phyloP scores from a whole-genome alignment of 2,797 vertebrate genomes.

The Oreonectes daqikongensis region DNA sequence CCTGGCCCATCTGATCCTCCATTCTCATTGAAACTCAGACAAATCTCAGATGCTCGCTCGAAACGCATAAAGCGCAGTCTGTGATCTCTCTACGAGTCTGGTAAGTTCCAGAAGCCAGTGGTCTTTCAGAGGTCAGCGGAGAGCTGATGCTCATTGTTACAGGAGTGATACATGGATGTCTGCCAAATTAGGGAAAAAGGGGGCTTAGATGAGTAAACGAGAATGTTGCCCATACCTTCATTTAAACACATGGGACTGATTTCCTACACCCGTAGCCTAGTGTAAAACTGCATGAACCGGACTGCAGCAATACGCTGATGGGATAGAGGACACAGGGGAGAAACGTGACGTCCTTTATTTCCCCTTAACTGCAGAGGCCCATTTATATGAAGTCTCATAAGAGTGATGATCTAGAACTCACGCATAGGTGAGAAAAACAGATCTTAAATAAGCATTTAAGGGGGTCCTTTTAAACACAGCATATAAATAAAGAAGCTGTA shows the following conservation, averaged over 20 bases:
- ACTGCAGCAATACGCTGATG: constrained; percentile 40
- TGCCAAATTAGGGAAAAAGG: neutral
- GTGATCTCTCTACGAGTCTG: constrained; percentile 2
- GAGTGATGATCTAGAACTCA: neutral
- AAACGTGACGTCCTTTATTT: constrained; percentile 1
- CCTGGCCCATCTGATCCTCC: neutral
- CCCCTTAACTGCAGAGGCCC: neutral
- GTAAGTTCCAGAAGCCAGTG: constrained; percentile 18
- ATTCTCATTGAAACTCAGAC: neutral
- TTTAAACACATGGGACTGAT: constrained; percentile 23
- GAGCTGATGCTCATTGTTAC: constrained; percentile 25
- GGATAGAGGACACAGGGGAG: constrained; percentile 19
- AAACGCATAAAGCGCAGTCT: neutral
- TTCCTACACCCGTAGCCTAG: neutral
- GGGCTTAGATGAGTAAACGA: constrained; percentile 22
- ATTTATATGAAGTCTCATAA: neutral
- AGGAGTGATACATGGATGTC: constrained; percentile 14
- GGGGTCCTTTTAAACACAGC: neutral
- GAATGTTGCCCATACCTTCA: constrained; percentile 5
- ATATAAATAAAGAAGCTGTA: neutral
- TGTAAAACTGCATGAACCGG: constrained; percentile 15
- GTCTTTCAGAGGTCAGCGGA: constrained; percentile 23
- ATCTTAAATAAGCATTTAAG: constrained; percentile 4
- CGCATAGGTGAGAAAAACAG: neutral
- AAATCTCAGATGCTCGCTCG: neutral